Conservation (phyloP, 2,113 vertebrate species). For the Nannospalax galili region DNA sequence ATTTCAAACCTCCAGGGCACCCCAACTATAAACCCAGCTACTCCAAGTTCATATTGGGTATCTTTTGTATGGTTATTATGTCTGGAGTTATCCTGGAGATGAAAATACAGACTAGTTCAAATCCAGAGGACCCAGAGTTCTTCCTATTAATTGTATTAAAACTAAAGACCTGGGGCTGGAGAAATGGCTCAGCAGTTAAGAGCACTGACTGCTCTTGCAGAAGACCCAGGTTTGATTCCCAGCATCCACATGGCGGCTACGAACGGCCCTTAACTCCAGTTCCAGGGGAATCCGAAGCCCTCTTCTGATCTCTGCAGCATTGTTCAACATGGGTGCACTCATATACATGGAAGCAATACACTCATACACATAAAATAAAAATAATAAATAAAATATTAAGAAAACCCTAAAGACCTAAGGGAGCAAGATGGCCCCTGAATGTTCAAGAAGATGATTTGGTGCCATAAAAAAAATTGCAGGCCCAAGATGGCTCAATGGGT, state of each 20-base stretch:
- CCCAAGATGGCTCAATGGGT: not conserved
- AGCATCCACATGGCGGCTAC: no score
- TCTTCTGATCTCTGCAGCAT: no score
- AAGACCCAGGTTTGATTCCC: no score
- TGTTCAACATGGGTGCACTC: no score
- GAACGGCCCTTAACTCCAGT: no score
- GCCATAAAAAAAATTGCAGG: not conserved
- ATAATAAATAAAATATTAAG: no score
- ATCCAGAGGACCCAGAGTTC: not conserved
- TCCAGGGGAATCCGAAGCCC: no score
- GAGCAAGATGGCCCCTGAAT: not conserved
- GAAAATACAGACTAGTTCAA: not conserved
- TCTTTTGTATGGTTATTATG: not conserved
- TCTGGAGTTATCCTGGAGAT: not conserved
- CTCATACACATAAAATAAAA: no score
- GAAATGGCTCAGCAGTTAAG: no score
- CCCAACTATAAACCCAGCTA: not conserved
- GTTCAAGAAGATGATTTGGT: not conserved
- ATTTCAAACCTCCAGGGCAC: not conserved
- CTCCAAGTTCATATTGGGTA: not conserved
- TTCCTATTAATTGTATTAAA: conserved; percentile 13
- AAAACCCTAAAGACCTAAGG: not conserved
- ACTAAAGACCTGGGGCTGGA: conserved; percentile 24
- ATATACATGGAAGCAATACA: no score
- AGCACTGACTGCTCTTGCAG: no score